A percentile compares a stretch with the other conserved stretches of the same genome.
Conservation (phyloP, 2,113 vertebrate genomes). For the Canis aureus region DNA sequence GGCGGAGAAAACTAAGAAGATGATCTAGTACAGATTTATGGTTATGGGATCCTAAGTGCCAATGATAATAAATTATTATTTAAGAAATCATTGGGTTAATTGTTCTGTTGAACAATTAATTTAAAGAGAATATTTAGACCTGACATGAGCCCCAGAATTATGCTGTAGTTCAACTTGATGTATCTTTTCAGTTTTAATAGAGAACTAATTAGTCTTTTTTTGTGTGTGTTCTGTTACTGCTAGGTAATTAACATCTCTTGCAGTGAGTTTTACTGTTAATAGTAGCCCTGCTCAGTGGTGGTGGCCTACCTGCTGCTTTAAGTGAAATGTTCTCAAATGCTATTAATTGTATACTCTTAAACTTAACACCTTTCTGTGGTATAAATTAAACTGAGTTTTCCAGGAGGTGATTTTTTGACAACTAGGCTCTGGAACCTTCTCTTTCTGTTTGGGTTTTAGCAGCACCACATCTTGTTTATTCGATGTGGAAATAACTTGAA, state of each 20-base stretch:
- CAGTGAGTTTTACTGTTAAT: conserved; percentile 29
- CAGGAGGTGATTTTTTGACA: not conserved
- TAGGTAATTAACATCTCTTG: conserved; percentile 57
- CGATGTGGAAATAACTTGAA: not conserved
- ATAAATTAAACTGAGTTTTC: conserved; percentile 25
- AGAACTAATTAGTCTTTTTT: conserved; percentile 66
- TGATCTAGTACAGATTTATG: conserved; percentile 29
- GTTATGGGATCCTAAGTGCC: not conserved
- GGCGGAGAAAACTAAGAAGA: not conserved
- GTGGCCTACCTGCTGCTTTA: not conserved
- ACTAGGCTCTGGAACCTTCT: not conserved
- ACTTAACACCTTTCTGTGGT: not conserved
- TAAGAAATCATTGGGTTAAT: conserved; percentile 56
- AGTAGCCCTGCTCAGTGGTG: not conserved
- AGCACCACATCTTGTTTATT: not conserved
- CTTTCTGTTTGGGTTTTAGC: not conserved
- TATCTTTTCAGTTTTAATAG: conserved; percentile 68
- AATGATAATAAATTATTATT: conserved; percentile 39
- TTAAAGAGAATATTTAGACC: conserved; percentile 48
- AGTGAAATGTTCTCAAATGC: not conserved
- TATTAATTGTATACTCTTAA: not conserved
- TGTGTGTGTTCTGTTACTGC: not conserved
- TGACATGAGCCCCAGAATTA: conserved; percentile 45
- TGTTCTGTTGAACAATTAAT: conserved; percentile 65
- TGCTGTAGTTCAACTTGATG: conserved; percentile 38